Base-by-base conservation (phyloP, 2,888 invertebrate genomes). In the Campopleginae sp. region DNA sequence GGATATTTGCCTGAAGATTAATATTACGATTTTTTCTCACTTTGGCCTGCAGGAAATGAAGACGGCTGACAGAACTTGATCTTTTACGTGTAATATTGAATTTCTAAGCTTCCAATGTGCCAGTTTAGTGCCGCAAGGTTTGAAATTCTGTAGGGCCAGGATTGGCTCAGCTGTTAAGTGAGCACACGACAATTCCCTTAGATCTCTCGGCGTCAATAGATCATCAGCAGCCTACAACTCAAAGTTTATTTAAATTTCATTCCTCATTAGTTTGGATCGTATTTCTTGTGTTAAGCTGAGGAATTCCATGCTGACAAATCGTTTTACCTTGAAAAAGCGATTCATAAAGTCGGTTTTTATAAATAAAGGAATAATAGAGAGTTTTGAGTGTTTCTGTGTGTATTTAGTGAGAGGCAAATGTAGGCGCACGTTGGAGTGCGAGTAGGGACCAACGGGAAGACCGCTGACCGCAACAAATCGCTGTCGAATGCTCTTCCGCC, bases 401-500 rank as follows among this genome's bases (percentile, higher is more conserved):
- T 76, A 3, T n/a, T 19, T 58, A 7, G 44, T 70, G n/a, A 17
- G 58, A 61, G n/a, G 31, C 46, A 48, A 74, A 68, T 61, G 70
- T 71, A 68, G 38, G 42, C 65, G 42, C 71, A 77, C 38, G 48
- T 68, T 65, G 74, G 8, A 23, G 27, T 70, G 75, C 38, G 81
- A 63, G 74, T 75, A 74, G 70, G 72, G 54, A 81, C 46, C 33
- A 82, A 76, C 76, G 80, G 74, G 75, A 82, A 75, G 78, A 82
- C 79, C 76, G 76, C 82, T 79, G 82, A 85, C 85, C 85, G 85
- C 85, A 79, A 82, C 85, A 82, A 85, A 85, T 85, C 79, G 85
- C 51, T 85, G 79, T 79, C 79, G 82, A 82, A 84, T 85, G 88
- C 87, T 88, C 88, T 88, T 88, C 88, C 87, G 85, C 88, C 87